These are phyloP conservation scores for Dermochelys coriacea DNA, from an alignment of 2,797 vertebrate species.

Conservation along the genomic window DNA sequence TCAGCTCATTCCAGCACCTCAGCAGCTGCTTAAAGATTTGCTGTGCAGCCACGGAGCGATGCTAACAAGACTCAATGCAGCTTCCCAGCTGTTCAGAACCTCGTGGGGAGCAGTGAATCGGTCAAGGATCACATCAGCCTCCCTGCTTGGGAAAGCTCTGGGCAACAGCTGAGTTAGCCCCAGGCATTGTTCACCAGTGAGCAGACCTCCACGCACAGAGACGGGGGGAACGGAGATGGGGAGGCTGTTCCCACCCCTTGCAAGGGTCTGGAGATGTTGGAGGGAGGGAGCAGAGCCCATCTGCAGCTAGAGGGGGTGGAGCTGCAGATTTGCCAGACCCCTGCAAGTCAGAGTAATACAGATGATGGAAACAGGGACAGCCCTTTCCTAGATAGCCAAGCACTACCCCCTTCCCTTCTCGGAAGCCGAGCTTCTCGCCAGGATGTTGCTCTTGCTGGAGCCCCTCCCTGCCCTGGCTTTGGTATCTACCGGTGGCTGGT, in stretches of 20 bases:
- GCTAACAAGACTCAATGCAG: not conserved
- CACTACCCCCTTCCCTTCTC: not conserved
- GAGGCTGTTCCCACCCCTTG: no score
- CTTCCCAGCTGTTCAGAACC: not conserved
- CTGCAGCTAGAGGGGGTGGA: not conserved
- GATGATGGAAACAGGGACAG: not conserved
- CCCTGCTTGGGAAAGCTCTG: fast-evolving
- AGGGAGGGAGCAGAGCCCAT: not conserved
- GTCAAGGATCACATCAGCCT: fast-evolving
- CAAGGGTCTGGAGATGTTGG: not conserved
- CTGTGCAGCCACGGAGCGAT: no score
- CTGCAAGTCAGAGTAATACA: fast-evolving
- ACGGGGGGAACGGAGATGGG: no score
- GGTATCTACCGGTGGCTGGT: not conserved
- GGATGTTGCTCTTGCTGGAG: not conserved
- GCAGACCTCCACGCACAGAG: no score
- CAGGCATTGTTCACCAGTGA: fast-evolving
- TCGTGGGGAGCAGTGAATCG: not conserved
- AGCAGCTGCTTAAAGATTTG: not conserved
- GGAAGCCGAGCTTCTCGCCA: not conserved
- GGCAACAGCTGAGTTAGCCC: not conserved
- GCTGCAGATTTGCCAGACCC: not conserved
- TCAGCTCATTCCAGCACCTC: constrained; percentile 4
- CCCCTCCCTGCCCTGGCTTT: not conserved
- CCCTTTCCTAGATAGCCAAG: not conserved